These are phyloP conservation scores for Drosophila picticornis DNA, from an alignment of 2,888 invertebrate species.

Conservation along the genomic window DNA sequence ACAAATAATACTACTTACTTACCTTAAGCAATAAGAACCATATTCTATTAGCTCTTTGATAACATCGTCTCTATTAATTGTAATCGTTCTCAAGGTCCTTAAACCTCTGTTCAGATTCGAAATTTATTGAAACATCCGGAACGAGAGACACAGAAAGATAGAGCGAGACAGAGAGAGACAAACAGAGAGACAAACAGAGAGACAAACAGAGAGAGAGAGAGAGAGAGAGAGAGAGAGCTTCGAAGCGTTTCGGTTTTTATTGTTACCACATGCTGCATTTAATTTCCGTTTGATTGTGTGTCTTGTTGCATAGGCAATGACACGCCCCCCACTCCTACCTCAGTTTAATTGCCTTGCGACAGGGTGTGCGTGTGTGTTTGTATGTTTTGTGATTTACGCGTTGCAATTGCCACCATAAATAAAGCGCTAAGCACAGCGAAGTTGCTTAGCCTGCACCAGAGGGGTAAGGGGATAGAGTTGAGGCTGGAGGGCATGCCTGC, in stretches of 20 bases:
- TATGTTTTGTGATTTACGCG: constrained; percentile 54
- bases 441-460: background rate
- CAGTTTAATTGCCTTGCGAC: constrained; percentile 70
- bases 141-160: background rate
- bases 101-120: background rate
- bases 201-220: background rate
- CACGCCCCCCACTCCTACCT: background rate
- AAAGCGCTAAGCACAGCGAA: constrained; percentile 56
- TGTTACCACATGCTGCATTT: constrained; percentile 71
- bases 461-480: background rate
- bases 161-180: background rate
- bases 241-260: constrained; percentile 53
- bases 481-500: constrained; percentile 19
- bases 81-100: background rate
- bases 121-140: background rate
- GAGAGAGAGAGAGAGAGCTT: background rate
- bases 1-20: background rate
- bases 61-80: background rate
- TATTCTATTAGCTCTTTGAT: background rate
- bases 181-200: background rate
- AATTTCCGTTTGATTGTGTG: constrained; percentile 77
- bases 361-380: constrained; percentile 10
- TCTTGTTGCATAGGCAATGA: constrained; percentile 42
- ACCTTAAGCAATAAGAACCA: background rate
- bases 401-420: constrained; percentile 71